These are phyloP conservation scores for Corythucha ciliata DNA, from an alignment of 2,888 invertebrate genomes.

Conservation along the genomic window DNA sequence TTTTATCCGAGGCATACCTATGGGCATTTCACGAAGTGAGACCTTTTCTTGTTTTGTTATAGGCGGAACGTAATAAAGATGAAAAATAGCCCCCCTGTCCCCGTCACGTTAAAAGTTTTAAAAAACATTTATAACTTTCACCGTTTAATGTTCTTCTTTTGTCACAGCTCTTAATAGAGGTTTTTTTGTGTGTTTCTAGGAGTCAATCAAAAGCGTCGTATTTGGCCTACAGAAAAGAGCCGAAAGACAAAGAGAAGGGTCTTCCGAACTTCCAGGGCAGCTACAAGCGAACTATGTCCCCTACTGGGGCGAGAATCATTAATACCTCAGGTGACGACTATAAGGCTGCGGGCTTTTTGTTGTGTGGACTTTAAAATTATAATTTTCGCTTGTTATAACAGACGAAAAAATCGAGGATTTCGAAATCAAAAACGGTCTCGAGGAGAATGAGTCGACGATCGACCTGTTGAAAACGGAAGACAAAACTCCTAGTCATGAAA, in stretches of 20 bases:
- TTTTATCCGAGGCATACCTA: too few species aligned
- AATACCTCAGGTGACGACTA: constrained; percentile 26
- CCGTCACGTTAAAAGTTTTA: too few species aligned
- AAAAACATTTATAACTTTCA: too few species aligned
- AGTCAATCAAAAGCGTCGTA: constrained; percentile 70
- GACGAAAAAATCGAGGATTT: constrained; percentile 7
- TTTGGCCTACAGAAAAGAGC: constrained; percentile 61
- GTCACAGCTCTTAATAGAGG: too few species aligned
- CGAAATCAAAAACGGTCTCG: constrained; percentile 15
- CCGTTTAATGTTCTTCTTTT: too few species aligned
- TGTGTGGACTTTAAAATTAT: background rate
- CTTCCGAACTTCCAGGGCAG: constrained; percentile 60
- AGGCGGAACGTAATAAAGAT: too few species aligned
- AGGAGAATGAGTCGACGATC: constrained; percentile 5
- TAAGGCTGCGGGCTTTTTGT: too few species aligned
- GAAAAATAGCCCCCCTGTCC: too few species aligned
- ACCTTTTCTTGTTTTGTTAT: too few species aligned
- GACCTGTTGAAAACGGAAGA: constrained; percentile 16
- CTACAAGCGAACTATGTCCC: constrained; percentile 64
- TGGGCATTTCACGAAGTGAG: too few species aligned
- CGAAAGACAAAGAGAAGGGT: constrained; percentile 57
- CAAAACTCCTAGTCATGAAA: constrained; percentile 29
- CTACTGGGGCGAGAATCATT: constrained; percentile 44
- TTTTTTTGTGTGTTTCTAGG: constrained; percentile 45
- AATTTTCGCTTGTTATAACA: background rate